A percentile compares a stretch with the other conserved stretches of the same genome.
Conservation (phyloP, 2,797 vertebrate genomes). For the Enoplosus armatus region DNA sequence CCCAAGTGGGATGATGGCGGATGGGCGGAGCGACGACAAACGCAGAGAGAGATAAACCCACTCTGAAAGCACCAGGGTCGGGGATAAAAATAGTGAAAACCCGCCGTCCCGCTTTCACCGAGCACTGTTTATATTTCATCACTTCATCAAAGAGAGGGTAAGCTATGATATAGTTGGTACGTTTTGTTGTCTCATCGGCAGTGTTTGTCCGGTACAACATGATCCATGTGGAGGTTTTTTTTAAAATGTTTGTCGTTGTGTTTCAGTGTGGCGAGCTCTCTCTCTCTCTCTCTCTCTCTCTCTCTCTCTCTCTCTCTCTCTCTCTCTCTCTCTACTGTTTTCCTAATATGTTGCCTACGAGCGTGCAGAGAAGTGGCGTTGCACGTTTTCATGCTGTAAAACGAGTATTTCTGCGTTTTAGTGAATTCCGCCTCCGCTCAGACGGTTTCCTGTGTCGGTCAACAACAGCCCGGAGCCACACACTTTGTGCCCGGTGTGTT, state of each 20-base stretch:
- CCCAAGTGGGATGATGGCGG: slow-evolving; percentile 71
- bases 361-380: slow-evolving; percentile 37
- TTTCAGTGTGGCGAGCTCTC: slow-evolving; percentile 16
- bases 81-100: slow-evolving; percentile 65
- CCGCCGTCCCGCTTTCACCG: slow-evolving; percentile 13
- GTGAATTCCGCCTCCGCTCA: not conserved
- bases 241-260: slow-evolving; percentile 25
- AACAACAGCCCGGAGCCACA: not conserved
- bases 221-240: slow-evolving; percentile 16
- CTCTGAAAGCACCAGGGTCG: slow-evolving; percentile 53
- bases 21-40: slow-evolving; percentile 73
- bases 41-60: slow-evolving; percentile 69
- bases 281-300: no score
- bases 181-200: not conserved
- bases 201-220: not conserved
- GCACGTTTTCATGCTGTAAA: not conserved
- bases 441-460: not conserved
- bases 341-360: slow-evolving; percentile 40
- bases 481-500: slow-evolving; percentile 14
- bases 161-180: slow-evolving; percentile 18
- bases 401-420: not conserved
- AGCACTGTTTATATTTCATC: slow-evolving; percentile 44
- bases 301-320: no score
- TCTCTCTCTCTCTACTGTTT: no score
- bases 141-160: slow-evolving; percentile 71